phyloP scores from a whole-genome alignment of 1,140 invertebrate species.

The Choristoneura fumiferana region DNA sequence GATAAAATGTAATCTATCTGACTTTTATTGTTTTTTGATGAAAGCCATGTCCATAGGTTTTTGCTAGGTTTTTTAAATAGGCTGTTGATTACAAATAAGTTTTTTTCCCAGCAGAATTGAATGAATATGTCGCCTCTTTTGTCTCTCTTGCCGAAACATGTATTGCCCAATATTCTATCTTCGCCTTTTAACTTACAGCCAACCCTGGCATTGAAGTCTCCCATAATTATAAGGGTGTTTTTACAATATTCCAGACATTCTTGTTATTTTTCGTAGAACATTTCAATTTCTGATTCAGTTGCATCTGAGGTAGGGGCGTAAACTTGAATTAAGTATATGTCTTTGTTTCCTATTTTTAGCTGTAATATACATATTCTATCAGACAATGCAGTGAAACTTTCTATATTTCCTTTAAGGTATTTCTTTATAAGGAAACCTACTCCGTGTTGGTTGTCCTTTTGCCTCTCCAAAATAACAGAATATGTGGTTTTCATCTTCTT shows the following conservation, averaged over 20 bases:
- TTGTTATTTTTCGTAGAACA: neutral
- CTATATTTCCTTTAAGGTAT: neutral
- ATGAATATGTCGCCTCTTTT: neutral
- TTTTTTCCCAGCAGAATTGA: neutral
- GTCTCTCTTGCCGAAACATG: neutral
- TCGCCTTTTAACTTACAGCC: neutral
- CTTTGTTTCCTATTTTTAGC: neutral
- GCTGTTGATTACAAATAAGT: too few species aligned
- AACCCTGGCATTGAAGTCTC: neutral
- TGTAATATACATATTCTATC: neutral
- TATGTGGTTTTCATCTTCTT: slow-evolving; percentile 22
- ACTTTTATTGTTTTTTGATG: neutral
- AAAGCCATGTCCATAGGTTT: neutral
- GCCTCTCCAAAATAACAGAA: slow-evolving; percentile 21
- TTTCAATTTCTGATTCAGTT: neutral
- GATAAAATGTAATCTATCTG: slow-evolving; percentile 1
- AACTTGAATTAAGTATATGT: neutral
- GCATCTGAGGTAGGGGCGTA: neutral
- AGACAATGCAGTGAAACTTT: neutral
- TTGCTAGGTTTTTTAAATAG: neutral
- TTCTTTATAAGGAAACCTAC: slow-evolving; percentile 24
- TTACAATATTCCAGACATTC: neutral
- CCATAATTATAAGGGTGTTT: neutral
- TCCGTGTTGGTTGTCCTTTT: slow-evolving; percentile 21
- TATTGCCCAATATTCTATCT: neutral